phyloP scores from a whole-genome alignment of 2,797 vertebrate genomes.

The Amphiprion clarkii region DNA sequence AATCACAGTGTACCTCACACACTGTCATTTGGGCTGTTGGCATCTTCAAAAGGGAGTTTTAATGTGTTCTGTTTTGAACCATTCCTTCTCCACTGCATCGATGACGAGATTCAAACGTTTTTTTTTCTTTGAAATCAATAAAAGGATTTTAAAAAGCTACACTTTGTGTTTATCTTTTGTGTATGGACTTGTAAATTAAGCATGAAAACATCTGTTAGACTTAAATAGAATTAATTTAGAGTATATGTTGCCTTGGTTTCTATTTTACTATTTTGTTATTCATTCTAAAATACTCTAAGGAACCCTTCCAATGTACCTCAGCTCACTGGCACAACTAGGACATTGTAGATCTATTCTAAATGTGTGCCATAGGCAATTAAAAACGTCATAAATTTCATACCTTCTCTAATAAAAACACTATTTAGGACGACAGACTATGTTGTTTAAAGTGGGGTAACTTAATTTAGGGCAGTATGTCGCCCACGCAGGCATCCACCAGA shows the following conservation, averaged over 20 bases:
- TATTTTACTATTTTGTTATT: too few species aligned
- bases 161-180: neutral
- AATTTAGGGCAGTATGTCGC: neutral
- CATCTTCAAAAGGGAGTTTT: constrained; percentile 26
- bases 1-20: constrained; percentile 38
- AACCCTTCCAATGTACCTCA: too few species aligned
- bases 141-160: constrained; percentile 54
- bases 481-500: constrained; percentile 68
- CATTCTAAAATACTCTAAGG: too few species aligned
- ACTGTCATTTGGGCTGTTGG: constrained; percentile 17
- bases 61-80: constrained; percentile 25
- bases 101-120: constrained; percentile 51
- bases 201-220: neutral
- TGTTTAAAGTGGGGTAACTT: neutral
- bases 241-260: neutral
- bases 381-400: neutral
- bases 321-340: too few species aligned
- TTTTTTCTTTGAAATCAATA: constrained; percentile 75
- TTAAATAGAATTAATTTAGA: neutral
- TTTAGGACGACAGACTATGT: too few species aligned
- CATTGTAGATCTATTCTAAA: neutral
- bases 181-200: neutral
- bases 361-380: neutral
- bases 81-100: constrained; percentile 54
- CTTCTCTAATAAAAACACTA: neutral